Evolutionary conservation across 2,113 vertebrate species (phyloP).

Genomic region (Xiphias gladius): DNA sequence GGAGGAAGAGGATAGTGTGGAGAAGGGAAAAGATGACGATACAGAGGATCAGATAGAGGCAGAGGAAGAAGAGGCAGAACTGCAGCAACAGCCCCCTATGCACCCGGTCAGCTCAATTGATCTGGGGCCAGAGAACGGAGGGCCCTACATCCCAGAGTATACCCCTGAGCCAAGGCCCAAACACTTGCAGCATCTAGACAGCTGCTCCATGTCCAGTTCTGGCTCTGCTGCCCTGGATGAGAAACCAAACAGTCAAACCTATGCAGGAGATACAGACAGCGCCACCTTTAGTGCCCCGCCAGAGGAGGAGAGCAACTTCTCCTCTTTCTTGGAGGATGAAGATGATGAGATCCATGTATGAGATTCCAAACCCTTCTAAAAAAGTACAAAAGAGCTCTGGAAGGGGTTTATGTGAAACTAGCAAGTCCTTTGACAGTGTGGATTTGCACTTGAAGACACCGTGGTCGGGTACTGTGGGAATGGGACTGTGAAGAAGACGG

Average conservation of each 20-base stretch:
- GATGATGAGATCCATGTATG: constrained; percentile 96
- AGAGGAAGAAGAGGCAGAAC: constrained; percentile 16
- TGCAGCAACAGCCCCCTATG: constrained; percentile 22
- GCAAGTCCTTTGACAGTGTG: constrained; percentile 50
- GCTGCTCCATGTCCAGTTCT: constrained; percentile 90
- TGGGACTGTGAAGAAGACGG: constrained; percentile 24
- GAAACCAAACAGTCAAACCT: constrained; percentile 72
- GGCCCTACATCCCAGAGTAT: constrained; percentile 83
- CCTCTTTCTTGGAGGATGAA: constrained; percentile 94
- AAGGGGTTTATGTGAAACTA: constrained; percentile 37
- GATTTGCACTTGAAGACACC: constrained; percentile 53
- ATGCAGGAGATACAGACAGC: constrained; percentile 76
- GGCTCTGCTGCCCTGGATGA: constrained; percentile 87
- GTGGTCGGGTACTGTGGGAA: constrained; percentile 25
- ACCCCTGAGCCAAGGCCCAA: constrained; percentile 85
- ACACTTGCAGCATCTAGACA: constrained; percentile 86
- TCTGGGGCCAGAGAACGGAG: constrained; percentile 71
- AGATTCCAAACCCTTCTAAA: constrained; percentile 39
- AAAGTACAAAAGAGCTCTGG: constrained; percentile 20
- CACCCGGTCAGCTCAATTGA: constrained; percentile 63
- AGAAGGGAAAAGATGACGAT: constrained; percentile 40
- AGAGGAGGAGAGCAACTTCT: constrained; percentile 89
- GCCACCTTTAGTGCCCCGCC: constrained; percentile 80
- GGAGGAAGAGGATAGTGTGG: constrained; percentile 57
- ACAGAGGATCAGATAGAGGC: constrained; percentile 43